phyloP scores from a whole-genome alignment of 2,113 vertebrate genomes.

The Strix aluco region DNA sequence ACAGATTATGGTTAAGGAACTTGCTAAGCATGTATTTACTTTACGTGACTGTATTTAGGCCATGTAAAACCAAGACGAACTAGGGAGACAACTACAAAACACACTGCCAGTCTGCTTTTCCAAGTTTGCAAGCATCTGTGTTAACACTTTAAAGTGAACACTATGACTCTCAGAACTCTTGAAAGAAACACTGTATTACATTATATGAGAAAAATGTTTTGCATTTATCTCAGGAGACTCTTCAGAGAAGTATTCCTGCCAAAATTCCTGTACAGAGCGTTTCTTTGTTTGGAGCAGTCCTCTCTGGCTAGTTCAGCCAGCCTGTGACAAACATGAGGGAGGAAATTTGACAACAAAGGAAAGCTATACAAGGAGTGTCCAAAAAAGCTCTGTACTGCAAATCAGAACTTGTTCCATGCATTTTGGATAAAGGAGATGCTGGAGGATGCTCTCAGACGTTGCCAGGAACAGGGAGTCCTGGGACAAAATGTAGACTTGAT shows the following conservation, averaged over 20 bases:
- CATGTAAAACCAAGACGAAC: background rate
- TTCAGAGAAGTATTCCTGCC: slow-evolving; percentile 1
- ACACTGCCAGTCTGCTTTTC: background rate
- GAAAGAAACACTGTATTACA: background rate
- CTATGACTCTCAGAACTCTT: background rate
- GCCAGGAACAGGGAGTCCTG: background rate
- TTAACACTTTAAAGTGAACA: background rate
- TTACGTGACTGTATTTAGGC: background rate
- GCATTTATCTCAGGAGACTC: slow-evolving; percentile 17
- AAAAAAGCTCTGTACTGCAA: background rate
- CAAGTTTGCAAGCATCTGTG: background rate
- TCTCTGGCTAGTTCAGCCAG: background rate
- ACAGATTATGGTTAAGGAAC: background rate
- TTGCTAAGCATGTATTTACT: background rate
- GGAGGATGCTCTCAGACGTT: background rate
- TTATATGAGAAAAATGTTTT: background rate
- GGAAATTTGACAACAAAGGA: background rate
- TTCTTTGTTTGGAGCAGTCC: slow-evolving; percentile 37
- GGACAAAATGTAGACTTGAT: background rate
- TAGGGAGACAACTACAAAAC: background rate
- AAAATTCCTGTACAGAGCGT: slow-evolving; percentile 32
- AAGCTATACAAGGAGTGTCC: background rate
- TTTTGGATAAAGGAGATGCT: background rate
- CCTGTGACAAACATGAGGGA: background rate
- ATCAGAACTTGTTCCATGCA: background rate